phyloP scores from a whole-genome alignment of 2,113 vertebrate genomes.

The Sapayoa aenigma region DNA sequence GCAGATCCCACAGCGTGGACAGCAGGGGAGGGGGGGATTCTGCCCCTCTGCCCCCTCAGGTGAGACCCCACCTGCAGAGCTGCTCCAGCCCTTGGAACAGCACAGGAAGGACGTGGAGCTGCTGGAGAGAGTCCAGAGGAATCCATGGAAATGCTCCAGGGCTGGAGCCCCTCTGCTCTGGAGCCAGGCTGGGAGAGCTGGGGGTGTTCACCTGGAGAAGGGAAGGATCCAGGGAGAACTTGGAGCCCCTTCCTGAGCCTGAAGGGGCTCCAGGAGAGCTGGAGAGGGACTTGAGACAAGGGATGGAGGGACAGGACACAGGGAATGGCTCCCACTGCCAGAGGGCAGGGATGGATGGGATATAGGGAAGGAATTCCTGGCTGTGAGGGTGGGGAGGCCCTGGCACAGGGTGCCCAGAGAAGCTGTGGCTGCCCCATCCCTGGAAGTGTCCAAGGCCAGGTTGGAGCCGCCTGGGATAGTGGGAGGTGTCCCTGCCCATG shows the following conservation, averaged over 20 bases:
- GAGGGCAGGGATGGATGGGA: neutral
- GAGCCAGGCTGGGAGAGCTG: neutral
- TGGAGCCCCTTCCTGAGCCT: neutral
- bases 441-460: too few relatives aligned
- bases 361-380: neutral
- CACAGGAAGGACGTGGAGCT: neutral
- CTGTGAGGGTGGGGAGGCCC: too few relatives aligned
- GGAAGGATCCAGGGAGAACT: neutral
- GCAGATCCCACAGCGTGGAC: neutral
- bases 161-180: neutral
- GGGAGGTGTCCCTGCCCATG: too few relatives aligned
- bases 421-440: too few relatives aligned
- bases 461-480: too few relatives aligned
- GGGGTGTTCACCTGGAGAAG: neutral
- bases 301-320: neutral
- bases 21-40: neutral
- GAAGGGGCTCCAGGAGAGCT: neutral
- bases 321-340: neutral
- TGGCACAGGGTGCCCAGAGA: too few relatives aligned
- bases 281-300: neutral
- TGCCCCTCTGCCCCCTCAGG: neutral
- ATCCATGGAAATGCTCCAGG: rapidly evolving
- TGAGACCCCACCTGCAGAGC: neutral
- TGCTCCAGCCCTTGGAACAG: neutral
- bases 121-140: neutral